Base-by-base conservation (phyloP, 2,888 invertebrate species). In the Leucophenga montana region DNA sequence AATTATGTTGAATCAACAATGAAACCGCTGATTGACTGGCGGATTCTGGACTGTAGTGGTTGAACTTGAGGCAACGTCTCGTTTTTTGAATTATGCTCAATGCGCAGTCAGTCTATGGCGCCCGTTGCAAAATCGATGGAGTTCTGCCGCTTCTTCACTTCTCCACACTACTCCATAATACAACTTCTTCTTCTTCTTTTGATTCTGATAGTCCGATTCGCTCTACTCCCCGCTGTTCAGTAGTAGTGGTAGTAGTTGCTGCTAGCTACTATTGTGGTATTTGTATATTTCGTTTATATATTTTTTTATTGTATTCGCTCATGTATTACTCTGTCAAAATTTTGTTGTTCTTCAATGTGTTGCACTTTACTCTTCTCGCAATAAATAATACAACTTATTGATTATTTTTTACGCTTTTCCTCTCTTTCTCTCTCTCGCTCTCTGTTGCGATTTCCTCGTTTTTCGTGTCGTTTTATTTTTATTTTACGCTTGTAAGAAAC, bases 61-160 rank as follows among this genome's bases (percentile, higher is more conserved):
- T 39, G 39, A 39, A 39, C 39, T 39, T 39, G 31, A 20, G 48
- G 16, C 18, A n/a, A 48, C 46, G 57, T 61, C 39, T n/a, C 33
- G 39, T 18, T 61, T 61, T n/a, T 33, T 14, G 13, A 61, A 18
- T 61, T 61, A 16, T 44, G 16, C 59, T 48, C 33, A 13, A 53
- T 33, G 61, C 61, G 68, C 50, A 50, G 57, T 68, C 39, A 16
- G 44, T 64, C 39, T 65, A 48, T 54, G 67, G 67, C 65, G 65
- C 59, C 69, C 62, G 69, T 53, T 68, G 71, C 67, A 75, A 75
- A 75, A 75, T 75, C 74, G 74, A 75, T 75, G 74, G 50, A 59
- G 39, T 71, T 46, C 64, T 65, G 64, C 44, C 64, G 46, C 20
- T 59, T 53, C 48, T 54, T 54, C 48, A 39, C 67, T 16, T 27